Evolutionary conservation across 2,113 vertebrate genomes (phyloP).

Genomic region (Anarrhichthys ocellatus): DNA sequence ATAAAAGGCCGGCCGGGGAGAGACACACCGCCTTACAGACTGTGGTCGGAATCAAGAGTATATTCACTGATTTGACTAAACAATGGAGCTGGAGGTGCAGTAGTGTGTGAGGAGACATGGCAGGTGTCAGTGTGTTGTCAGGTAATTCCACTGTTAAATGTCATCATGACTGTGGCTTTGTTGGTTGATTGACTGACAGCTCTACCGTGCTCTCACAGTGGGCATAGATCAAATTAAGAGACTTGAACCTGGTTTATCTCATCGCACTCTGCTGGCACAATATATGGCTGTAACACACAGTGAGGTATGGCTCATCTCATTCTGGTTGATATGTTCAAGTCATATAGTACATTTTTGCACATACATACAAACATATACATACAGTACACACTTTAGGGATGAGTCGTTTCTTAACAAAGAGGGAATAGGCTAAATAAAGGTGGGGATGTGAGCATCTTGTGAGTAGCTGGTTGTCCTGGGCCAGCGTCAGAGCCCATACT

Average conservation of each 20-base stretch:
- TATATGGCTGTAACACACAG: constrained; percentile 70
- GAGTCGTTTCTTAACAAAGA: constrained; percentile 58
- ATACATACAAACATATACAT: constrained; percentile 71
- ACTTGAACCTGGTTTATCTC: constrained; percentile 67
- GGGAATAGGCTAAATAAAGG: constrained; percentile 60
- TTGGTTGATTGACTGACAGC: constrained; percentile 56
- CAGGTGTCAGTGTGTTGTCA: constrained; percentile 55
- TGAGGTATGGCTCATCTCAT: constrained; percentile 81
- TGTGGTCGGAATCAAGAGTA: constrained; percentile 30
- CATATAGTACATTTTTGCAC: constrained; percentile 67
- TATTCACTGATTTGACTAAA: constrained; percentile 45
- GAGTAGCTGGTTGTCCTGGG: constrained; percentile 67
- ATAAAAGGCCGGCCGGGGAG: constrained; percentile 42
- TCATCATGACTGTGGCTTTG: constrained; percentile 19
- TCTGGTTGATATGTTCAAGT: constrained; percentile 81
- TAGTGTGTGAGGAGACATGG: constrained; percentile 44
- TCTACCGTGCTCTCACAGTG: constrained; percentile 61
- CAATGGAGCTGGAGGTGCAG: constrained; percentile 37
- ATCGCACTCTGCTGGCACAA: constrained; percentile 56
- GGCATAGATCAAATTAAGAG: constrained; percentile 59
- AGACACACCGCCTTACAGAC: constrained; percentile 37
- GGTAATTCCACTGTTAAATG: constrained; percentile 34
- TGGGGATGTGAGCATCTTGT: constrained; percentile 66
- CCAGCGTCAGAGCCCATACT: constrained; percentile 67
- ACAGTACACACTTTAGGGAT: constrained; percentile 67